Evolutionary conservation across 2,113 vertebrate species (phyloP), one percentile per base, ranked within the genome.

Genomic region (Probosciger aterrimus): DNA sequence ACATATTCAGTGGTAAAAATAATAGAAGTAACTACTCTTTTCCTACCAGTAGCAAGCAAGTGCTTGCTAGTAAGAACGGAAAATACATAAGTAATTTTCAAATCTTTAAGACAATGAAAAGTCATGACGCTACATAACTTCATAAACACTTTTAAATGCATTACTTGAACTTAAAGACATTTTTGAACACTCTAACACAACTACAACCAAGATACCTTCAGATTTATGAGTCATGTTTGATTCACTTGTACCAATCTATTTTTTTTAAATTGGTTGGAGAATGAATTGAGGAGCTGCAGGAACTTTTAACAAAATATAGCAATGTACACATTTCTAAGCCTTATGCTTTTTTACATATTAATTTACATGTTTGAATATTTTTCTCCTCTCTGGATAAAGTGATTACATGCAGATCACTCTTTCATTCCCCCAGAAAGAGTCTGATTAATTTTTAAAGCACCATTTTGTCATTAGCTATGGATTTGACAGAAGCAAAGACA

Each of bases 361-460:
- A 80, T 88, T 90, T 67, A 79, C n/a, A 74, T 52, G 13, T 81
- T 93, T 74, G 31, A 91, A 46, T 83, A 46, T 69, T 88, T 76
- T 95, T 95, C 46, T 67, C 31, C 41, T 80, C 41, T 96, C 60
- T 80, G 16, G 50, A 83, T 80, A 76, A 80, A 95, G 25, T 80
- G 57, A 82, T 92, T 88, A 64, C 71, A 95, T 67, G 82, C 68
- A 88, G 64, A 93, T 93, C 63, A 59, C 30, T 31, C 31, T 49
- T 41, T 79, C 46, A 89, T 63, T 86, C 60, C 30, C 41, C 25
- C 33, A 93, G 78, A 96, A 93, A 86, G 27, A 49, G 39, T 53
- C 41, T 95, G 85, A 90, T 93, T 95, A 90, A 93, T 91, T 90
- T 92, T 93, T 92, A 91, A 93, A 90, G 85, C n/a, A 95, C 14